A percentile compares a stretch with the other conserved stretches of the same genome.
Evolutionary conservation across 2,113 vertebrate genomes (phyloP).

Genomic region (Aleadryas rufinucha): DNA sequence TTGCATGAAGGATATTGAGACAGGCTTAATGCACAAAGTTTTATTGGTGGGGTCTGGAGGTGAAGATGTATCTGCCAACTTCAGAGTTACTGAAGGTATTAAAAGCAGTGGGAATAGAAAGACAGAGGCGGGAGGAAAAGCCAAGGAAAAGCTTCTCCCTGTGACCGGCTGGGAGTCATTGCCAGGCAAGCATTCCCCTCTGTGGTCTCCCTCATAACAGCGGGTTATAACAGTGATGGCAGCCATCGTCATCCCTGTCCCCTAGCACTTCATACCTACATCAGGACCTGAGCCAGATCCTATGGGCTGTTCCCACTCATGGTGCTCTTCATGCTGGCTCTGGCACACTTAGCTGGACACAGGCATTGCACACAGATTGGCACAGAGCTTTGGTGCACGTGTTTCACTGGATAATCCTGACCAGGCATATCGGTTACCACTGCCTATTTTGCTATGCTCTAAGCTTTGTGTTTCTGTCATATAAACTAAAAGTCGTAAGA

Average conservation of each 20-base stretch:
- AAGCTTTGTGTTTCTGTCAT: neutral
- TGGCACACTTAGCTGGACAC: neutral
- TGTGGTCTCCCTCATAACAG: fast-evolving
- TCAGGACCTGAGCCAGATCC: neutral
- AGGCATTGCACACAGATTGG: neutral
- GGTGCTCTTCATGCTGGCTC: neutral
- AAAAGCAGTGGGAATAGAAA: neutral
- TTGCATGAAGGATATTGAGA: neutral
- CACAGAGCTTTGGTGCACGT: neutral
- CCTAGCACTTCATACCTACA: neutral
- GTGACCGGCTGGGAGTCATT: neutral
- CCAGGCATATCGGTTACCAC: neutral
- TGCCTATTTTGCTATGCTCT: neutral
- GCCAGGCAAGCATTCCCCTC: neutral
- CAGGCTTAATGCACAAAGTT: neutral
- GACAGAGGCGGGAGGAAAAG: fast-evolving
- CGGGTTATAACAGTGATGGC: neutral
- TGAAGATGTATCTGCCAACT: neutral
- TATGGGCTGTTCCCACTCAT: neutral
- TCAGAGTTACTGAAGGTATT: neutral
- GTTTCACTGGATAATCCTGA: neutral
- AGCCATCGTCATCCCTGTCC: neutral
- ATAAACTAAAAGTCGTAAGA: neutral
- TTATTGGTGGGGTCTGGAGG: neutral
- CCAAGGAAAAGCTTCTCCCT: neutral